These are phyloP conservation scores for Stenolophus ochropezus DNA, from an alignment of 2,888 invertebrate species.

Conservation along the genomic window DNA sequence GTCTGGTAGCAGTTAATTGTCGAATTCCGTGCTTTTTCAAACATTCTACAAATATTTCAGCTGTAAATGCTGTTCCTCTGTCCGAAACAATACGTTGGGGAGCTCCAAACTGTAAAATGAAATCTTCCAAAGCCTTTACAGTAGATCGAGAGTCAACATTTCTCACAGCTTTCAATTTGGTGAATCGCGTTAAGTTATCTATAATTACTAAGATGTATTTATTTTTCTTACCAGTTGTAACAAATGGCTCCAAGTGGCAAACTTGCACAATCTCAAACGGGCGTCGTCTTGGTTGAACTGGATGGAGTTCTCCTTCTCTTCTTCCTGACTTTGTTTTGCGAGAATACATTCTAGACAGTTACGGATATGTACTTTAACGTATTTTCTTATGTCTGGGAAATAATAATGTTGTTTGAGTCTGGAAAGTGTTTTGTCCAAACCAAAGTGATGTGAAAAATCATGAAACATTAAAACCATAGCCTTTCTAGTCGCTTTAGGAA, in stretches of 20 bases:
- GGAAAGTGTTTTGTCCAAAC: conserved; percentile 45
- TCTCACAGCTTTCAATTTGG: conserved; percentile 60
- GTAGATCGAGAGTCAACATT: conserved; percentile 49
- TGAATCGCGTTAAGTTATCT: conserved; percentile 64
- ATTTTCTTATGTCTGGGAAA: background rate
- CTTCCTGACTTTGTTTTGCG: conserved; percentile 21
- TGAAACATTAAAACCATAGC: conserved; percentile 22
- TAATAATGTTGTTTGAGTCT: conserved; percentile 54
- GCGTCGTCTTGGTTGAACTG: conserved; percentile 63
- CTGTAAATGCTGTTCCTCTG: conserved; percentile 62
- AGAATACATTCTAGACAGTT: background rate
- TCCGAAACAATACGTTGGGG: conserved; percentile 61
- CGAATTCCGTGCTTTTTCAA: conserved; percentile 33
- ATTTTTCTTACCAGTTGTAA: conserved; percentile 58
- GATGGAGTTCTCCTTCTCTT: conserved; percentile 63
- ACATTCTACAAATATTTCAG: conserved; percentile 56
- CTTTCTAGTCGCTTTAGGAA: background rate
- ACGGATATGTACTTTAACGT: background rate
- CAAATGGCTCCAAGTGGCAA: conserved; percentile 64
- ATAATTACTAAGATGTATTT: conserved; percentile 63
- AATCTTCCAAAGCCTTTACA: conserved; percentile 53
- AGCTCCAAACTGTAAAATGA: conserved; percentile 62
- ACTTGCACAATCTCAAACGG: conserved; percentile 64
- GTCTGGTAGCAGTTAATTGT: conserved; percentile 1
- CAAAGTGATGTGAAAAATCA: conserved; percentile 58